A percentile compares a stretch with the other conserved stretches of the same genome.
These are phyloP conservation scores for Gonatopus flavifemur DNA, from an alignment of 1,140 invertebrate genomes.

Conservation along the genomic window DNA sequence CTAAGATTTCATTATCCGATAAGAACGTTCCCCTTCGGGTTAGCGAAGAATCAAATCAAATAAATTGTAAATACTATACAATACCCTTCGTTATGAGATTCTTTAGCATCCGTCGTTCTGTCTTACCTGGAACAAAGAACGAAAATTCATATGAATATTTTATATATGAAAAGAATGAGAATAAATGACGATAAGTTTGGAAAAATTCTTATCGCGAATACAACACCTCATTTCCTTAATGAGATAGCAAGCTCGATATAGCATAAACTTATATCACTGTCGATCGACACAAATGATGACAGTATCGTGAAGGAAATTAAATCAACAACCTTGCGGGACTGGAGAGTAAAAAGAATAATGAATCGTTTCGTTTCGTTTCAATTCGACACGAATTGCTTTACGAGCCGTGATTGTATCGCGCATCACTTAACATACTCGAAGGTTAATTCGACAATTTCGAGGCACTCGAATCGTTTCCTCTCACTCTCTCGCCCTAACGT, in stretches of 20 bases:
- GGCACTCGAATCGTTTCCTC: not conserved
- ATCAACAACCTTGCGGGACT: slow-evolving; percentile 1
- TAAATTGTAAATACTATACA: too few relatives aligned
- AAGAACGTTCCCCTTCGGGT: too few relatives aligned
- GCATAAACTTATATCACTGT: not conserved
- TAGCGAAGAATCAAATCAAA: too few relatives aligned
- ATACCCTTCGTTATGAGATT: too few relatives aligned
- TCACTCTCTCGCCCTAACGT: not conserved
- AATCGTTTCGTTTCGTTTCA: slow-evolving; percentile 4
- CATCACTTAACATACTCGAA: slow-evolving; percentile 25
- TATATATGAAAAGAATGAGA: not conserved
- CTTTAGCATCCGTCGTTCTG: too few relatives aligned
- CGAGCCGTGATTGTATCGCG: slow-evolving; percentile 21
- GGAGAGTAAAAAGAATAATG: too few relatives aligned
- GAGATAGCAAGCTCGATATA: not conserved
- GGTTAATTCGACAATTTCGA: slow-evolving; percentile 20
- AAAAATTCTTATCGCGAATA: slow-evolving; percentile 16
- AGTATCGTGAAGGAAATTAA: slow-evolving; percentile 9
- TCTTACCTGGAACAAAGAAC: slow-evolving; percentile 29
- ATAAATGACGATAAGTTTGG: slow-evolving; percentile 18
- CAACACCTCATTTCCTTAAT: slow-evolving; percentile 1
- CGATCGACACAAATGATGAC: slow-evolving; percentile 7
- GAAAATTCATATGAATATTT: too few relatives aligned
- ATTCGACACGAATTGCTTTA: slow-evolving; percentile 4
- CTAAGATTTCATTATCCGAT: too few relatives aligned